These are phyloP conservation scores for Lasioglossum lativentre DNA, from an alignment of 2,888 invertebrate species.

Conservation along the genomic window DNA sequence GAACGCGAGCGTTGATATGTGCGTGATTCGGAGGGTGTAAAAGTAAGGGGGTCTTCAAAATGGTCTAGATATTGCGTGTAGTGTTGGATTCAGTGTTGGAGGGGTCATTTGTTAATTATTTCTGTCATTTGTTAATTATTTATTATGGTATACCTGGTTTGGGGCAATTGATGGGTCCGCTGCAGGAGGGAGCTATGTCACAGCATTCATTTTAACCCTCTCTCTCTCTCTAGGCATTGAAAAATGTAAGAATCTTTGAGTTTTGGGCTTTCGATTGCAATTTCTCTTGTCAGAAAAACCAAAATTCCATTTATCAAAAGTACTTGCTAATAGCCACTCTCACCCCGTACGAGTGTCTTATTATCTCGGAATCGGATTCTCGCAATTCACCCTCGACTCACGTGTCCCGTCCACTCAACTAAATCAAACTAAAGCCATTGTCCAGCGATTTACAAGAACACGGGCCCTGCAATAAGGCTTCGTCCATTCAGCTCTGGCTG, in stretches of 20 bases:
- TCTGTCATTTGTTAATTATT: too few species aligned
- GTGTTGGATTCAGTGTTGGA: too few species aligned
- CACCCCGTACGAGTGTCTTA: not conserved
- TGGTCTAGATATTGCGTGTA: not conserved
- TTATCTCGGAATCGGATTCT: not conserved
- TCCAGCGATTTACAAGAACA: constrained; percentile 15
- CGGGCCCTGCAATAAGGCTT: not conserved
- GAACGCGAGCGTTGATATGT: constrained; percentile 2
- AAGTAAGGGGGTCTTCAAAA: not conserved
- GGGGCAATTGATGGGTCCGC: too few species aligned
- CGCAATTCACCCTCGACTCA: not conserved
- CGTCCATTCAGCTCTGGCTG: not conserved
- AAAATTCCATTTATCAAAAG: not conserved
- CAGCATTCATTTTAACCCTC: too few species aligned
- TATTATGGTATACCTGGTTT: too few species aligned
- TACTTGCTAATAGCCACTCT: not conserved
- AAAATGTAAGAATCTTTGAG: not conserved
- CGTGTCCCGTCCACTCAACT: not conserved
- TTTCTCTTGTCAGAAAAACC: not conserved
- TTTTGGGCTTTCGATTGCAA: not conserved
- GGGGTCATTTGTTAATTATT: not conserved
- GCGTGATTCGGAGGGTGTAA: not conserved
- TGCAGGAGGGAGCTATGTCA: too few species aligned
- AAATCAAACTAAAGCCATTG: constrained; percentile 23
- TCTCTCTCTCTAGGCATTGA: too few species aligned